Evolutionary conservation across 2,113 vertebrate genomes (phyloP).

Genomic region (Arizona elegans): DNA sequence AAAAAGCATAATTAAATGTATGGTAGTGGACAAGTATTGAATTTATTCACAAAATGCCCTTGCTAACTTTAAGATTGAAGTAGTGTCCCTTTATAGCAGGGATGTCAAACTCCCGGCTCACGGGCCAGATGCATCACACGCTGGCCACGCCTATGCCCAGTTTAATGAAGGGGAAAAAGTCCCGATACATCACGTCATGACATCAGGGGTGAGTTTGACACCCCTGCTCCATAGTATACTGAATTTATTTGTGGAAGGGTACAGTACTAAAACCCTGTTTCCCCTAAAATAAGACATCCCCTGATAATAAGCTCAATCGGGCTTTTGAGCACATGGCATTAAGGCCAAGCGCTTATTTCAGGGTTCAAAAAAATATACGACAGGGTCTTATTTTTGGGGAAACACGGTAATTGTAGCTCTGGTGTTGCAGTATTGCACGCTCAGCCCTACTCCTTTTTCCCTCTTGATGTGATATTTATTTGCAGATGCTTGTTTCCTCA

Average conservation of each 20-base stretch:
- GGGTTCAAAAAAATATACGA: too few relatives aligned
- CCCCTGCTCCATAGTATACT: not conserved
- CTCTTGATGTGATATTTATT: not conserved
- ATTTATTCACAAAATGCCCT: not conserved
- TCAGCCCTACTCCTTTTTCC: not conserved
- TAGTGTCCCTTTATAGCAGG: not conserved
- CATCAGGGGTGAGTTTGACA: too few relatives aligned
- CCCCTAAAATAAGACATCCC: too few relatives aligned
- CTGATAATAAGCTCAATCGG: too few relatives aligned
- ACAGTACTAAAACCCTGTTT: not conserved
- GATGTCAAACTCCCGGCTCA: too few relatives aligned
- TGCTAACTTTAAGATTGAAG: not conserved
- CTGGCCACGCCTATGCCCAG: too few relatives aligned
- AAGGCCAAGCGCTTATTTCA: too few relatives aligned
- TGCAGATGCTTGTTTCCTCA: not conserved
- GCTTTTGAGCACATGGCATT: too few relatives aligned
- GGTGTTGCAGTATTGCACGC: not conserved
- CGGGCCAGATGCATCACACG: too few relatives aligned
- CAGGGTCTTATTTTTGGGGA: too few relatives aligned
- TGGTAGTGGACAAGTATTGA: not conserved
- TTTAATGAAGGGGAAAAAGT: too few relatives aligned
- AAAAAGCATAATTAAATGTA: not conserved
- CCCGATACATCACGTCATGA: too few relatives aligned
- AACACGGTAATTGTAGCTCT: not conserved
- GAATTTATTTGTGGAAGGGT: not conserved